Evolutionary conservation across 2,888 invertebrate genomes (phyloP).

Genomic region (Drosophila peninsularis): DNA sequence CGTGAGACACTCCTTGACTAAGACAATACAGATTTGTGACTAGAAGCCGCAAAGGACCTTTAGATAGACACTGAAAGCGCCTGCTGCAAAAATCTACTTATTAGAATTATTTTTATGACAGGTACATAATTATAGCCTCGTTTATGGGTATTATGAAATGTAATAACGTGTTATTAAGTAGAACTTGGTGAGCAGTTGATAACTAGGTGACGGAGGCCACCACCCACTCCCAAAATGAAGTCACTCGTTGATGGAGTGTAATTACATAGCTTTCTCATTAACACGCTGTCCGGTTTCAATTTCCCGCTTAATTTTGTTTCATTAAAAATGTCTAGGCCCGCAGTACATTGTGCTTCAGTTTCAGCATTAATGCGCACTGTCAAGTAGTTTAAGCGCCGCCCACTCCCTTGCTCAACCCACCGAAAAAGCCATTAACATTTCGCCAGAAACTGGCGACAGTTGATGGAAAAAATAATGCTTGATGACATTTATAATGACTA

Average conservation of each 20-base stretch:
- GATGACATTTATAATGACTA: conserved; percentile 76
- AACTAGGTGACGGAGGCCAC: conserved; percentile 36
- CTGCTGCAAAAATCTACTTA: not conserved
- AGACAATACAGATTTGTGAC: not conserved
- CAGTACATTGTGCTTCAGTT: conserved; percentile 47
- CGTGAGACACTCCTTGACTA: not conserved
- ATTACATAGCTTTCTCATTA: conserved; percentile 72
- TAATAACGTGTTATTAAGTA: conserved; percentile 54
- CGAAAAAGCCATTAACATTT: conserved; percentile 62
- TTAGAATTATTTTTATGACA: not conserved
- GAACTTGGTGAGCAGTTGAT: conserved; percentile 40
- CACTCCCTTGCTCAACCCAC: not conserved
- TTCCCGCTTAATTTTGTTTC: conserved; percentile 72
- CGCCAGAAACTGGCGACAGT: conserved; percentile 51
- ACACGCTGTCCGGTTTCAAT: conserved; percentile 77
- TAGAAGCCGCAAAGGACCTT: not conserved
- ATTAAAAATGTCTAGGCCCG: conserved; percentile 60
- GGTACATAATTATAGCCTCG: conserved; percentile 21
- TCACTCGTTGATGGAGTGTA: conserved; percentile 49
- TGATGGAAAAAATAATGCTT: conserved; percentile 74
- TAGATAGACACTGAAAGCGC: not conserved
- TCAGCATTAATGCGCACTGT: conserved; percentile 52
- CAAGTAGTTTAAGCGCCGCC: conserved; percentile 31
- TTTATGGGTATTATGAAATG: conserved; percentile 39
- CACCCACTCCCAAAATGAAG: conserved; percentile 43